Conservation (phyloP, 1,140 invertebrate genomes). For the Holotrichia oblita region DNA sequence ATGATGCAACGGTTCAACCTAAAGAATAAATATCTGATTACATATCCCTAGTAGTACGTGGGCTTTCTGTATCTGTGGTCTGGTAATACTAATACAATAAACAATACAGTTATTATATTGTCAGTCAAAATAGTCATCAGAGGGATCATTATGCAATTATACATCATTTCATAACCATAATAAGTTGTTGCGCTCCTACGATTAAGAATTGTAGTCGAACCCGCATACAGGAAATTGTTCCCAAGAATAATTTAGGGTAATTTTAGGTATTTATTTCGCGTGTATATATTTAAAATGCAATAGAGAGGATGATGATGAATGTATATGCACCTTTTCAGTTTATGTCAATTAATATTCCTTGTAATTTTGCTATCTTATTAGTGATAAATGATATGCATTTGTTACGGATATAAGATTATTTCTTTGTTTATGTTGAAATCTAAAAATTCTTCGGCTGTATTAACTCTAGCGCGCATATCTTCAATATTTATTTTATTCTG, state of each 20-base stretch:
- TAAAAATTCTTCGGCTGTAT: too few relatives aligned
- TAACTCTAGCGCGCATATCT: too few relatives aligned
- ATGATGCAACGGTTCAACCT: too few relatives aligned
- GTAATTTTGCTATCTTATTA: too few relatives aligned
- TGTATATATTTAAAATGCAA: not conserved
- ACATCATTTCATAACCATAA: not conserved
- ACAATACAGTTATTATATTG: slow-evolving; percentile 19
- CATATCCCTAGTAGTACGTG: too few relatives aligned
- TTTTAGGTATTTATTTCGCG: not conserved
- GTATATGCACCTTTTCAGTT: not conserved
- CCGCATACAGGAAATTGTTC: not conserved
- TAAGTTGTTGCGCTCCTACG: not conserved
- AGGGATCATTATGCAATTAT: slow-evolving; percentile 2
- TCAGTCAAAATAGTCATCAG: slow-evolving; percentile 12
- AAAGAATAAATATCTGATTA: too few relatives aligned
- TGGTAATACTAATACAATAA: slow-evolving; percentile 8
- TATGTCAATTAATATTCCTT: too few relatives aligned
- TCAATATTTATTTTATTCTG: too few relatives aligned
- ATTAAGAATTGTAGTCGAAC: slow-evolving; percentile 3
- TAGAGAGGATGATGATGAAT: not conserved
- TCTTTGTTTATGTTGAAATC: too few relatives aligned
- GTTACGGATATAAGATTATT: too few relatives aligned
- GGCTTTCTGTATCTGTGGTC: too few relatives aligned
- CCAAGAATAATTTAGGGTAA: not conserved
- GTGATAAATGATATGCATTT: too few relatives aligned